Conservation (phyloP, 2,113 vertebrate species). For the Gnathonemus echidnorhynchus region DNA sequence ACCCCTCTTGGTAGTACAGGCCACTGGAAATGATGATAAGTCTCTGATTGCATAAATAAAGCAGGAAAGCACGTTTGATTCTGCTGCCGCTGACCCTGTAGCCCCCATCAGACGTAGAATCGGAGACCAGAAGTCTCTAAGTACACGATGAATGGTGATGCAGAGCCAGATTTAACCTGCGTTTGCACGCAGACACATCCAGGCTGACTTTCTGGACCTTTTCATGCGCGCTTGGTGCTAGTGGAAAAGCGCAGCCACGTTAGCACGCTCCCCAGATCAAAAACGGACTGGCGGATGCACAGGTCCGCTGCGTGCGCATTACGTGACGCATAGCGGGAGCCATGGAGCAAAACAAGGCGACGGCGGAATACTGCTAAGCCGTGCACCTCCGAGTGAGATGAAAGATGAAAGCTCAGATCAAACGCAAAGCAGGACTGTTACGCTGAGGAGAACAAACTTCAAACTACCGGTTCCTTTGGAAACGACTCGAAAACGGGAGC, state of each 20-base stretch:
- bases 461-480: background rate
- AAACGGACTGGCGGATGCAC: background rate
- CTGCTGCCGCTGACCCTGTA: background rate
- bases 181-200: background rate
- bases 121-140: background rate
- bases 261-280: background rate
- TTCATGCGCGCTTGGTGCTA: too few relatives aligned
- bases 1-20: too few relatives aligned
- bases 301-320: background rate
- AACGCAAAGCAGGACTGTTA: background rate
- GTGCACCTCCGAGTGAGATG: background rate
- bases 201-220: background rate
- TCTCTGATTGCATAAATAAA: background rate
- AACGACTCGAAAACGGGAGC: background rate
- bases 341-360: too few relatives aligned
- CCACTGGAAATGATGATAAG: background rate
- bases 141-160: background rate
- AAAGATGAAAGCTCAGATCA: constrained; percentile 10
- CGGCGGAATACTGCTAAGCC: background rate
- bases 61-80: background rate
- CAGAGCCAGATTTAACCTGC: background rate
- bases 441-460: constrained; percentile 12
- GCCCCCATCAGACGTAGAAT: background rate
- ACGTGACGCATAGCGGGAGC: background rate
- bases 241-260: background rate